Percentiles rank a stretch among this genome's conserved stretches.
These are phyloP conservation scores for Falcaria lacertinaria DNA, from an alignment of 2,888 invertebrate genomes.

Conservation along the genomic window DNA sequence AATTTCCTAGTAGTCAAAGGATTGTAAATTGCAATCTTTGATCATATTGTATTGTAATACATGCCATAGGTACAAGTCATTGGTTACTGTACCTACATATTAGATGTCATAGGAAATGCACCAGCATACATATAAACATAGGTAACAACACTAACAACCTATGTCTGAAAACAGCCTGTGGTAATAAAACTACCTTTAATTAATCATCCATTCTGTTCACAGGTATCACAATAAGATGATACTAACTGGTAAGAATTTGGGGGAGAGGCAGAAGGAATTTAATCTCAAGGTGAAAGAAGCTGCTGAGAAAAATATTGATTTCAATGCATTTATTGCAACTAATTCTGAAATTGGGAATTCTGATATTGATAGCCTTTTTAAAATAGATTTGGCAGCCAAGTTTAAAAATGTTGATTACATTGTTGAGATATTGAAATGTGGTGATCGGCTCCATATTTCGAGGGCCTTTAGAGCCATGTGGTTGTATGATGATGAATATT, in stretches of 20 bases:
- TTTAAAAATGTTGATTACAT: conserved; percentile 11
- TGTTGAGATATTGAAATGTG: conserved; percentile 10
- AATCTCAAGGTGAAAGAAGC: conserved; percentile 11
- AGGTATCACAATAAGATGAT: not conserved
- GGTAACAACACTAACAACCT: no score
- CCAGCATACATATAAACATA: no score
- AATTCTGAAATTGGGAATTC: conserved; percentile 5
- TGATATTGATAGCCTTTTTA: conserved; percentile 12
- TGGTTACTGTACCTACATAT: no score
- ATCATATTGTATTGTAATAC: no score
- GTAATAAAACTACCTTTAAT: no score
- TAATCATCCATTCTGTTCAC: not conserved
- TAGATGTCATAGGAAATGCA: no score
- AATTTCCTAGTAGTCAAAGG: no score
- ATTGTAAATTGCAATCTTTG: no score
- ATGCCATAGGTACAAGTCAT: no score
- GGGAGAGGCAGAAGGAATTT: conserved; percentile 2
- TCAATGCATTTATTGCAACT: conserved; percentile 5
- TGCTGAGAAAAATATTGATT: conserved; percentile 3
- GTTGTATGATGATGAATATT: conserved; percentile 6
- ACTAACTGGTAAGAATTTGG: conserved; percentile 3
- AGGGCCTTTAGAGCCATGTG: conserved; percentile 9
- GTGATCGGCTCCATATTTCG: conserved; percentile 9
- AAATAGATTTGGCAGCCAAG: conserved; percentile 16
- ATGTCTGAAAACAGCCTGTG: no score